Evolutionary conservation across 2,888 invertebrate species (phyloP).

Genomic region (Mongoloraphidia duomilia): DNA sequence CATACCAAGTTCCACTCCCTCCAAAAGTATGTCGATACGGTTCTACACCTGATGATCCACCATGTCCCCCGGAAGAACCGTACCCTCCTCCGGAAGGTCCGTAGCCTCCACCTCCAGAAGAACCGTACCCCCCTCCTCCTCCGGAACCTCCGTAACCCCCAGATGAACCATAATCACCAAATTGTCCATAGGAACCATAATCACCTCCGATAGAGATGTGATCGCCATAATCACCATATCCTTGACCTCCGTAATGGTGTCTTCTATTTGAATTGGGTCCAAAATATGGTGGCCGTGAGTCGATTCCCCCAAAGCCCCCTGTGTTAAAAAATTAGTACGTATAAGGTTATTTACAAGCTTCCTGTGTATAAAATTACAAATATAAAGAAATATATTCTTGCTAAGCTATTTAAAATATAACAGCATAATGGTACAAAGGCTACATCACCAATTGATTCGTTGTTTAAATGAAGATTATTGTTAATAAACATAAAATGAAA

Average conservation of each 20-base stretch:
- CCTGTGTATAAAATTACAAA: too few relatives aligned
- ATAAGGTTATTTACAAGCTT: too few relatives aligned
- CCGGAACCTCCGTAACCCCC: slow-evolving; percentile 9
- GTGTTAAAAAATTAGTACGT: slow-evolving; percentile 12
- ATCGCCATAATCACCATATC: not conserved
- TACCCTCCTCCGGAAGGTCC: slow-evolving; percentile 5
- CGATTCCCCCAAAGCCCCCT: slow-evolving; percentile 8
- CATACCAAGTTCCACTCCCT: not conserved
- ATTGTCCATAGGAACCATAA: slow-evolving; percentile 5
- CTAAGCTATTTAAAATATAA: too few relatives aligned
- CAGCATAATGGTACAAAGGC: too few relatives aligned
- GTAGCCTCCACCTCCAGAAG: not conserved
- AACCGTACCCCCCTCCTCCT: slow-evolving; percentile 6
- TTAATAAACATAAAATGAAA: too few relatives aligned
- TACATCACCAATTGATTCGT: too few relatives aligned
- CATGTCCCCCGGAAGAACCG: slow-evolving; percentile 4
- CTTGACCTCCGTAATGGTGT: not conserved
- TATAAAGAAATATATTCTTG: too few relatives aligned
- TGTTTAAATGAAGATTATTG: too few relatives aligned
- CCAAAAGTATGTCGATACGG: not conserved
- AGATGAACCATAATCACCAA: slow-evolving; percentile 8
- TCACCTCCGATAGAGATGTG: slow-evolving; percentile 2
- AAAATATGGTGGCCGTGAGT: slow-evolving; percentile 10
- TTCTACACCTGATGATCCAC: not conserved
- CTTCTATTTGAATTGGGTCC: slow-evolving; percentile 11